Evolutionary conservation across 1,140 invertebrate genomes (phyloP), one percentile per base, ranked within the genome.

Genomic region (Pteromalus puparum): DNA sequence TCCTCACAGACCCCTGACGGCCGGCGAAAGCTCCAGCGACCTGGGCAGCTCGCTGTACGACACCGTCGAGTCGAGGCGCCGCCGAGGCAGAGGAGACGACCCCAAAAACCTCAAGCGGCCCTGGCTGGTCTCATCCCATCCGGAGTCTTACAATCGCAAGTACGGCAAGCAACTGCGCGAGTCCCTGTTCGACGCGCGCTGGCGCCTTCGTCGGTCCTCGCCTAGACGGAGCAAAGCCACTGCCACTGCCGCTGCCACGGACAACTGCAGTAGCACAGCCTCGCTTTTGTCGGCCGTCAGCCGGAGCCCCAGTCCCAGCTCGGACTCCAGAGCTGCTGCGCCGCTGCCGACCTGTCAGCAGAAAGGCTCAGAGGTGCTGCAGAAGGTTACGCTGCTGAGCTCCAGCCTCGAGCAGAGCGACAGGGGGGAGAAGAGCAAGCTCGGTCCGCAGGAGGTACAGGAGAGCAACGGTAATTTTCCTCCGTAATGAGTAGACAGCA

Each of bases 1-100:
- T 7, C 10, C 7, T 42, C 38, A 2, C 24, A 82, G 72, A 26
- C 72, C 70, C 26, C n/a, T 28, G 38, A 75, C 48, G 30, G 46
- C 26, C 9, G 74, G 21, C 10, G 75, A 78, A 10, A 83, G 82
- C 34, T 78, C 82, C 2, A 83, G 75, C 38, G 82, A 83, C 26
- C 1, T 77, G 2, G 7, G 24, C 65, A 77, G 82, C 72, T 83
- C 74, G 53, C 1, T 53, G 13, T 38, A 10, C 38, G 73, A 83
- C 1, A 1, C 2, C 6, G 18, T 1, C 10, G 34, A 42, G n/a
- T 24, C 3, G 24, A 9, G 4, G 26, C 38, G 38, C 7, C 38
- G 38, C 9, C 38, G 38, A 42, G 42, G 30, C 24, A 2, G n/a
- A 18, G 34, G 21, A 6, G 34, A 28, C 15, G 73, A 75, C 13